Base-by-base conservation (phyloP, 2,113 vertebrate genomes). In the Agelaius phoeniceus region DNA sequence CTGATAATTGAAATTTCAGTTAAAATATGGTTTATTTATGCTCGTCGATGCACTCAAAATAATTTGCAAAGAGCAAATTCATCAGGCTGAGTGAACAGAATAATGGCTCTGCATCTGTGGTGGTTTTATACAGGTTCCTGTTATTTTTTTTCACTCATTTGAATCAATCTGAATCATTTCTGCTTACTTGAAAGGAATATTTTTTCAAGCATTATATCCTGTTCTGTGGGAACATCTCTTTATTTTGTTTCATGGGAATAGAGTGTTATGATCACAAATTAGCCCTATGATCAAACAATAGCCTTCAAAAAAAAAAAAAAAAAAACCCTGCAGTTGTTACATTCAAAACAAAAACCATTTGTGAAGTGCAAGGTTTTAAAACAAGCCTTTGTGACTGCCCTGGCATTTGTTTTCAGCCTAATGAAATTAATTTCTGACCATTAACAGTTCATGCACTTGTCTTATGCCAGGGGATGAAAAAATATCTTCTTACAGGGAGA, bases 41-140 rank as follows among this genome's bases (percentile, higher is more conserved):
- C n/a, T 85, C 69, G 79, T 16, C 59, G 73, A 54, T 67, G 54
- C 61, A 67, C 84, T 96, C 73, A 73, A 66, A 91, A 78, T 96
- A 91, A 95, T 90, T 89, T 93, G 13, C 48, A 69, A 94, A 94
- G 20, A 88, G 44, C 11, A 77, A 90, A 96, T 86, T 39, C 54
- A 65, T 73, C 61, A 82, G 69, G 43, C 43, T 94, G 93, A 94
- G 41, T 51, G 69, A 93, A 93, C 72, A 90, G 92, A 97, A 93
- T 93, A 93, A 88, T 71, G 52, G 67, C n/a, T 95, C 43, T 48
- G 19, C 28, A 57, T 76, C 33, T 77, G 28, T 49, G 82, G 48
- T 35, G 48, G 17, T 87, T 90, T 80, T 24, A 3, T 41, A 74
- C 49, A 87, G n/a, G 17, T 74, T 95, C 75, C 52, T 92, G 67